Percentiles rank a stretch among this genome's conserved stretches.
Evolutionary conservation across 2,888 invertebrate genomes (phyloP).

Genomic region (Apotomis capreana): DNA sequence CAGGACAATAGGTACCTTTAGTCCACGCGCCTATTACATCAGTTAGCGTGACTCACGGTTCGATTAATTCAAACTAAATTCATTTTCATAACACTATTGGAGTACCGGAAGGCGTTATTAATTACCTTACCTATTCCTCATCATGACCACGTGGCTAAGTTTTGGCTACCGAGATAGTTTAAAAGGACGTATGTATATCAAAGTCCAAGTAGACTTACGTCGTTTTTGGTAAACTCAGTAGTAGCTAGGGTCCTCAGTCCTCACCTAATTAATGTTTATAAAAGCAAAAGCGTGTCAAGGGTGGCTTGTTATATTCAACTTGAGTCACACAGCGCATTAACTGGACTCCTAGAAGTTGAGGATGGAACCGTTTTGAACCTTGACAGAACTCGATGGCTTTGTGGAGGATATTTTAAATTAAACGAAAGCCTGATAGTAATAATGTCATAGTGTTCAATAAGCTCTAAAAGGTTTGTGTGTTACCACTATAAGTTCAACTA

Average conservation of each 20-base stretch:
- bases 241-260: background rate
- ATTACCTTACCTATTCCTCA: conserved; percentile 26
- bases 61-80: conserved; percentile 40
- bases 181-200: background rate
- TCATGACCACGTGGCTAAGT: conserved; percentile 4
- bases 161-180: background rate
- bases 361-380: background rate
- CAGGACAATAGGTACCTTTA: conserved; percentile 6
- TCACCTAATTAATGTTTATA: conserved; percentile 27
- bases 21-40: background rate
- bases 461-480: too few species aligned
- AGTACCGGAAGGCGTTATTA: conserved; percentile 32
- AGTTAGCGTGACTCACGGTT: conserved; percentile 42
- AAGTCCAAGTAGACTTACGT: background rate
- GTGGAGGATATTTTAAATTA: too few species aligned
- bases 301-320: conserved; percentile 24
- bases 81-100: conserved; percentile 42
- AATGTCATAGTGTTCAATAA: too few species aligned
- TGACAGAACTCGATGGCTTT: background rate
- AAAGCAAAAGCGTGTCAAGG: conserved; percentile 40
- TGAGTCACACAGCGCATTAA: conserved; percentile 18
- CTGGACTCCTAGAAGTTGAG: conserved; percentile 4
- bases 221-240: background rate
- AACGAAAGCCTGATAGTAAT: too few species aligned
- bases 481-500: too few species aligned